Percentiles rank a stretch among this genome's conserved stretches.
These are phyloP conservation scores for Torymus aiolomorphi DNA, from an alignment of 2,888 invertebrate genomes.

Conservation along the genomic window DNA sequence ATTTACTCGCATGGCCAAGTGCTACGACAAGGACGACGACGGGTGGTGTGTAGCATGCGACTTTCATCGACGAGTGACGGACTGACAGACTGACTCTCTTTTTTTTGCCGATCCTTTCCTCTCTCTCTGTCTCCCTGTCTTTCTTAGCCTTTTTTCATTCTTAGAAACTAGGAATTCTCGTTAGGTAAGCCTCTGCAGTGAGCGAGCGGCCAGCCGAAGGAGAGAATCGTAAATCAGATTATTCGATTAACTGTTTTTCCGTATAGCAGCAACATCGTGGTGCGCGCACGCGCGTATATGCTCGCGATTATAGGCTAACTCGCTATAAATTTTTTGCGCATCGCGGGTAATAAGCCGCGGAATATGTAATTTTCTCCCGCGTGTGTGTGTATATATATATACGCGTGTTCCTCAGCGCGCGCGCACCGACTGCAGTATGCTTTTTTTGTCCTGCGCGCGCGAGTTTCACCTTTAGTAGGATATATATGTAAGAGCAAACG, in stretches of 20 bases:
- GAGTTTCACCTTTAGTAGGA: constrained; percentile 28
- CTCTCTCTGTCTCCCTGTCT: constrained; percentile 40
- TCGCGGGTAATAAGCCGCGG: constrained; percentile 47
- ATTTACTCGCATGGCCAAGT: constrained; percentile 45
- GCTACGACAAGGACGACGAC: neutral
- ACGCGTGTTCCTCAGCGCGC: neutral
- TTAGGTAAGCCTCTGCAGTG: constrained; percentile 29
- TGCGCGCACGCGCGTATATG: constrained; percentile 15
- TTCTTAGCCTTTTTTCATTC: constrained; percentile 38
- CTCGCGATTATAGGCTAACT: constrained; percentile 52
- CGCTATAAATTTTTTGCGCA: constrained; percentile 53
- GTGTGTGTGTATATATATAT: constrained; percentile 18
- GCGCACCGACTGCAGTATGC: neutral
- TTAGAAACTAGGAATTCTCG: constrained; percentile 49
- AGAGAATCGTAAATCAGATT: constrained; percentile 55
- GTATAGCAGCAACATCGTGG: neutral
- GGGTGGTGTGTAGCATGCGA: constrained; percentile 25
- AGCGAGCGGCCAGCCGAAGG: neutral
- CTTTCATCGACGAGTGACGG: constrained; percentile 42
- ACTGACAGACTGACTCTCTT: constrained; percentile 13
- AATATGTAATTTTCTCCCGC: constrained; percentile 53
- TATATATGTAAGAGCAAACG: constrained; percentile 26
- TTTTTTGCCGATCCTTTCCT: constrained; percentile 15
- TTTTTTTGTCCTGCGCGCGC: constrained; percentile 15
- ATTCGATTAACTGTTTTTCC: constrained; percentile 57